Evolutionary conservation across 2,113 vertebrate genomes (phyloP).

Genomic region (Abramis brama): DNA sequence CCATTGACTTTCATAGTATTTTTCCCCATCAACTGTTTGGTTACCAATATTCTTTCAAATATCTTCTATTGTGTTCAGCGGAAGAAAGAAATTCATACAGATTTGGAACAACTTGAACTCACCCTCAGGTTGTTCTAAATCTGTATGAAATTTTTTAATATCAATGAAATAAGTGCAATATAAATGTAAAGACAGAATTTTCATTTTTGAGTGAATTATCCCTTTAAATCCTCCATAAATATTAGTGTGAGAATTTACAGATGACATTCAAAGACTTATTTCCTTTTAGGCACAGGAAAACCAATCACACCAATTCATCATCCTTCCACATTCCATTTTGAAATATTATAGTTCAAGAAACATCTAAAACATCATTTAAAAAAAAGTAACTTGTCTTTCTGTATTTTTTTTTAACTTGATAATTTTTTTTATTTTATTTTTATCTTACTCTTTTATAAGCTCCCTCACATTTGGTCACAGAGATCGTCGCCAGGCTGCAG

Average conservation of each 20-base stretch:
- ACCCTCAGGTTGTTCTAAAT: too few species aligned
- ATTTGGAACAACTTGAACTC: too few species aligned
- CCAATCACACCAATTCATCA: neutral
- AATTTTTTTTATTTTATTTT: neutral
- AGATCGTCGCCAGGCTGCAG: slow-evolving; percentile 77
- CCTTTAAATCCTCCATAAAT: neutral
- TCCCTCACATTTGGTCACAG: slow-evolving; percentile 69
- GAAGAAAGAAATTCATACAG: too few species aligned
- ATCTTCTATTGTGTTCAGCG: too few species aligned
- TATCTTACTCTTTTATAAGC: slow-evolving; percentile 64
- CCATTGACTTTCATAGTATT: too few species aligned
- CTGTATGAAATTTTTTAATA: too few species aligned
- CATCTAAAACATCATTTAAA: neutral
- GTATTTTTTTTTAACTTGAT: neutral
- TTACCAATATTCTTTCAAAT: too few species aligned
- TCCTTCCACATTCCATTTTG: neutral
- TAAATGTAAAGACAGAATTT: too few species aligned
- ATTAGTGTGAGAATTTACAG: neutral
- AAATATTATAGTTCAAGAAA: neutral
- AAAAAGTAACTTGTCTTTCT: neutral
- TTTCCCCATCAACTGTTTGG: too few species aligned
- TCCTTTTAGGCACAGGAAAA: neutral
- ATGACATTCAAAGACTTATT: neutral
- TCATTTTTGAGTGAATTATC: too few species aligned
- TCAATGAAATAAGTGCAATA: too few species aligned